These are phyloP conservation scores for Coelopa pilipes DNA, from an alignment of 2,888 invertebrate genomes.

Conservation along the genomic window DNA sequence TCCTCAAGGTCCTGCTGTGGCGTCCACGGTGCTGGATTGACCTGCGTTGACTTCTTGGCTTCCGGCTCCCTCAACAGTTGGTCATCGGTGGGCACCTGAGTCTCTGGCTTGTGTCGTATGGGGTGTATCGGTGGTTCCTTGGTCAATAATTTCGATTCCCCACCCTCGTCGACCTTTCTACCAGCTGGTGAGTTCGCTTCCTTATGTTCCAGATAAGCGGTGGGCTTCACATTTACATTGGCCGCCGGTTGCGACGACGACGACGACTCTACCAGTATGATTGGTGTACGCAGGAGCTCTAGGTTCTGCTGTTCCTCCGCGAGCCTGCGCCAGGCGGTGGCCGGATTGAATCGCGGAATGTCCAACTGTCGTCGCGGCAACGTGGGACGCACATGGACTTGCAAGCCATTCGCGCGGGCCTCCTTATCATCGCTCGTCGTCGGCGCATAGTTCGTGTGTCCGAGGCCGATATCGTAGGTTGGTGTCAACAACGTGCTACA, in stretches of 20 bases:
- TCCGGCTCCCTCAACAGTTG: constrained; percentile 31
- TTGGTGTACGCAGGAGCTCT: constrained; percentile 22
- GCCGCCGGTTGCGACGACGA: not conserved
- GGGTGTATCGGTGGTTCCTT: constrained; percentile 46
- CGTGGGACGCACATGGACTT: constrained; percentile 79
- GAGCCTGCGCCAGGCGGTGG: constrained; percentile 83
- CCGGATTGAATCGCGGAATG: constrained; percentile 84
- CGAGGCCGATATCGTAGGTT: constrained; percentile 71
- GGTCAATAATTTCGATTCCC: not conserved
- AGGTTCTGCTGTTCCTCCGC: constrained; percentile 52
- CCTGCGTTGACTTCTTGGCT: constrained; percentile 34
- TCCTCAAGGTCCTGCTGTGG: constrained; percentile 86
- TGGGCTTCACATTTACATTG: not conserved
- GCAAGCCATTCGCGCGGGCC: constrained; percentile 72
- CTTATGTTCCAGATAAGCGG: not conserved
- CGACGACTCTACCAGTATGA: not conserved
- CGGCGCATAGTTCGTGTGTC: constrained; percentile 56
- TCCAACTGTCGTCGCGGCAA: constrained; percentile 82
- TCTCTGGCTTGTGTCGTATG: constrained; percentile 26
- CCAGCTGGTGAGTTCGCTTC: constrained; percentile 37
- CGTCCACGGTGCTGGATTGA: constrained; percentile 74
- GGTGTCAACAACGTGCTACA: constrained; percentile 58
- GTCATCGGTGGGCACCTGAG: constrained; percentile 12
- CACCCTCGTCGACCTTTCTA: constrained; percentile 35
- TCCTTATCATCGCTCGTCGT: constrained; percentile 51